These are phyloP conservation scores for Pararge aegeria DNA, from an alignment of 1,140 invertebrate genomes.

Conservation along the genomic window DNA sequence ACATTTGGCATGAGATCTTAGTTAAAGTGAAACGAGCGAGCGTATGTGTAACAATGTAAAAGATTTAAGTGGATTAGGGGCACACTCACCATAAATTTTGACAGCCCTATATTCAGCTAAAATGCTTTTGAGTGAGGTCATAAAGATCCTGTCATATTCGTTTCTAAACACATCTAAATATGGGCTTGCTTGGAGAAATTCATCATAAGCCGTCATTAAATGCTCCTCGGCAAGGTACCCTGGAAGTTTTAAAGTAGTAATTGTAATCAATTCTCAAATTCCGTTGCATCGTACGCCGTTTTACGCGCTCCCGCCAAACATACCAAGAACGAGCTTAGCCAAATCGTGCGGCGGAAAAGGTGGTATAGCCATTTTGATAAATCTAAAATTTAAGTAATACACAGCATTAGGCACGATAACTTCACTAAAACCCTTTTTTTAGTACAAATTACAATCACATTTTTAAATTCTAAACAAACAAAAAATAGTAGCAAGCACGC, in stretches of 20 bases:
- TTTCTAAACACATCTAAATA: constrained; percentile 66
- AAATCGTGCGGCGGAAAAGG: constrained; percentile 69
- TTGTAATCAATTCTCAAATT: constrained; percentile 5
- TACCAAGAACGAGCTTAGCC: constrained; percentile 70
- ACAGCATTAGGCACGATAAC: constrained; percentile 8
- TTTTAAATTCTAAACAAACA: constrained; percentile 33
- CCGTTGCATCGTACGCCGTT: constrained; percentile 28
- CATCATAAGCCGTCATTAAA: constrained; percentile 73
- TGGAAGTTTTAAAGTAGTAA: constrained; percentile 31
- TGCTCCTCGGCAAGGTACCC: constrained; percentile 71
- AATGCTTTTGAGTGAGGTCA: constrained; percentile 69
- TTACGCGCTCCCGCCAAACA: constrained; percentile 61
- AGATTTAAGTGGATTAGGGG: too few relatives aligned
- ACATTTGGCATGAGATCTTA: too few relatives aligned
- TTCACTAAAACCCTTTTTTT: too few relatives aligned
- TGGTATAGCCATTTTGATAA: constrained; percentile 51
- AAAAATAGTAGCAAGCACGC: constrained; percentile 5
- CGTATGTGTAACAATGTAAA: too few relatives aligned
- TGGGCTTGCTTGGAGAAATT: constrained; percentile 68
- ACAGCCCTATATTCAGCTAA: constrained; percentile 70
- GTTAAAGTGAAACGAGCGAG: too few relatives aligned
- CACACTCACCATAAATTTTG: constrained; percentile 61
- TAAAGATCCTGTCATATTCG: constrained; percentile 73
- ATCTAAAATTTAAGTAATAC: constrained; percentile 13
- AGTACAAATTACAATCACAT: constrained; percentile 17